Conservation (phyloP, 2,113 vertebrate species). For the Cynocephalus volans region DNA sequence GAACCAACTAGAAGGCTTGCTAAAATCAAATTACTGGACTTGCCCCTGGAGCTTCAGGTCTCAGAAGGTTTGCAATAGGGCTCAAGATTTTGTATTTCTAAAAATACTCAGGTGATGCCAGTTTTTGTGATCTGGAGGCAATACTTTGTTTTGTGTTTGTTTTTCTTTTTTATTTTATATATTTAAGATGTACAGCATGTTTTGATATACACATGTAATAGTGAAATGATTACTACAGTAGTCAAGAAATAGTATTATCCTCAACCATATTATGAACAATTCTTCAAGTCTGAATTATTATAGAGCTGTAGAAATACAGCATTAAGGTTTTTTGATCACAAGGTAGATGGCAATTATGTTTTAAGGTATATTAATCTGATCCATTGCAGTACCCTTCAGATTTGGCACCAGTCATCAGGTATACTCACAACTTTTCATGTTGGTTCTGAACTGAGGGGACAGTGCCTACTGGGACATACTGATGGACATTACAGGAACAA, state of each 20-base stretch:
- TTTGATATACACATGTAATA: too few species aligned
- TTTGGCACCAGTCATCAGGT: background rate
- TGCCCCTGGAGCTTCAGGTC: background rate
- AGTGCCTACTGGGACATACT: too few species aligned
- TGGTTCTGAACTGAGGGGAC: background rate
- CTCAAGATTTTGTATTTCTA: background rate
- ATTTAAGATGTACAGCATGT: too few species aligned
- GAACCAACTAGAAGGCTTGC: background rate
- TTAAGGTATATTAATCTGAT: background rate
- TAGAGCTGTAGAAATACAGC: background rate
- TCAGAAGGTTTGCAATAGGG: background rate
- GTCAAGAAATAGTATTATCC: background rate
- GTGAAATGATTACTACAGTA: too few species aligned
- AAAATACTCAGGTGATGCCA: background rate
- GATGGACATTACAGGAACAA: background rate
- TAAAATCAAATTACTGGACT: background rate
- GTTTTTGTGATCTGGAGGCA: background rate
- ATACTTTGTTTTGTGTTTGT: too few species aligned
- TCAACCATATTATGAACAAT: background rate
- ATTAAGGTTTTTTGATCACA: background rate
- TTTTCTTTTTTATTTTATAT: too few species aligned
- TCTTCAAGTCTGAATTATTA: background rate
- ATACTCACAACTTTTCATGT: background rate
- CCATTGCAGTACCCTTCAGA: background rate
- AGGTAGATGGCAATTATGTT: background rate